A percentile compares a stretch with the other conserved stretches of the same genome.
Evolutionary conservation across 2,113 vertebrate genomes (phyloP).

Genomic region (Micromys minutus): DNA sequence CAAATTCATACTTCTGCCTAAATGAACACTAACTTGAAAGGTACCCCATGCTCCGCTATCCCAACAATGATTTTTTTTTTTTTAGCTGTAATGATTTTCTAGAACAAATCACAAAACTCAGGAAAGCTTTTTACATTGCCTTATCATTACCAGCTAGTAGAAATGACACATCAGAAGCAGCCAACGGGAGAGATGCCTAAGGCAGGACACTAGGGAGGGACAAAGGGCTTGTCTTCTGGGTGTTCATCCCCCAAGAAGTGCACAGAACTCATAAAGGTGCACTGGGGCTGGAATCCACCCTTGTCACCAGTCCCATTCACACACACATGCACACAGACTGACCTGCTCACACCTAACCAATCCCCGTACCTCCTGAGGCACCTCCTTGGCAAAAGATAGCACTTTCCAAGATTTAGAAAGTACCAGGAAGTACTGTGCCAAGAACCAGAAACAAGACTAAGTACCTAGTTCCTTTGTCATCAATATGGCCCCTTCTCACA

Average conservation of each 20-base stretch:
- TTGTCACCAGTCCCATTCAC: not conserved
- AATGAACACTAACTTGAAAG: not conserved
- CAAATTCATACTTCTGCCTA: not conserved
- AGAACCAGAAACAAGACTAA: slow-evolving; percentile 30
- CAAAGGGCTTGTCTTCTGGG: not conserved
- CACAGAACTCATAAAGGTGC: not conserved
- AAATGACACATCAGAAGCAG: not conserved
- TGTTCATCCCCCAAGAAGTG: not conserved
- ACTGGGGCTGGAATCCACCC: no score
- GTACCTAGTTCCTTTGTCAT: not conserved
- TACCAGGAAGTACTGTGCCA: not conserved
- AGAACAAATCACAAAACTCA: not conserved
- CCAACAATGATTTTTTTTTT: no score
- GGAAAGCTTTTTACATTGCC: not conserved
- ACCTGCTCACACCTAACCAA: not conserved
- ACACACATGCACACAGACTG: not conserved
- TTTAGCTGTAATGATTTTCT: not conserved
- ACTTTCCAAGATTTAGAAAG: slow-evolving; percentile 12
- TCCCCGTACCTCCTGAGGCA: not conserved
- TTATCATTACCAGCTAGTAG: not conserved
- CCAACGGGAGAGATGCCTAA: not conserved
- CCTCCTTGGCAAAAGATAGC: not conserved
- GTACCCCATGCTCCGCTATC: no score
- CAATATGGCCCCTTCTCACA: no score
- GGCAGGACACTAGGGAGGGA: not conserved